These are phyloP conservation scores for Heliconius sara DNA, from an alignment of 2,888 invertebrate genomes.

Conservation along the genomic window DNA sequence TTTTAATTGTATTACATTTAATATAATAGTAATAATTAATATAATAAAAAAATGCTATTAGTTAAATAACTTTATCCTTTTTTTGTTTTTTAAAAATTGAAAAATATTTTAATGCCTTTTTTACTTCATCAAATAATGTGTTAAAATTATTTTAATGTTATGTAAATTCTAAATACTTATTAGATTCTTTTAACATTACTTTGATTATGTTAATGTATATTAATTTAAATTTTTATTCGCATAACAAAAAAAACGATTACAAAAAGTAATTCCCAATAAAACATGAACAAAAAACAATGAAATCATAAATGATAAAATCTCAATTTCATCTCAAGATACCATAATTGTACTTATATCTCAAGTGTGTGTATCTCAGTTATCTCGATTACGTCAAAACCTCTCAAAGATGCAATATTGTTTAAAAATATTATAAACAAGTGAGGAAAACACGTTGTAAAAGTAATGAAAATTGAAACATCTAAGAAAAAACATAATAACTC, in stretches of 20 bases:
- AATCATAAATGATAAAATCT: constrained; percentile 41
- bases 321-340: constrained; percentile 47
- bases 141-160: not conserved
- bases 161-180: not conserved
- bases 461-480: not conserved
- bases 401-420: constrained; percentile 30
- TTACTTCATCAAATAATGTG: not conserved
- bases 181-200: not conserved
- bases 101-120: not conserved
- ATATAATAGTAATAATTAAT: not conserved
- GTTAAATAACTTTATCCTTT: not conserved
- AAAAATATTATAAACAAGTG: constrained; percentile 17
- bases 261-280: constrained; percentile 12
- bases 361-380: constrained; percentile 38
- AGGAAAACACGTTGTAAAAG: not conserved
- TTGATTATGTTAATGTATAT: not conserved
- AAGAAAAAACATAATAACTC: not conserved
- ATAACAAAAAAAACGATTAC: not conserved
- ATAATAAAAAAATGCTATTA: not conserved
- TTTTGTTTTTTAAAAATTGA: too few species aligned
- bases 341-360: constrained; percentile 45
- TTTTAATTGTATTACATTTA: not conserved
- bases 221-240: not conserved
- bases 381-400: constrained; percentile 40
- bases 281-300: constrained; percentile 16